phyloP scores from a whole-genome alignment of 2,888 invertebrate species.

The Perizoma affinitatum region DNA sequence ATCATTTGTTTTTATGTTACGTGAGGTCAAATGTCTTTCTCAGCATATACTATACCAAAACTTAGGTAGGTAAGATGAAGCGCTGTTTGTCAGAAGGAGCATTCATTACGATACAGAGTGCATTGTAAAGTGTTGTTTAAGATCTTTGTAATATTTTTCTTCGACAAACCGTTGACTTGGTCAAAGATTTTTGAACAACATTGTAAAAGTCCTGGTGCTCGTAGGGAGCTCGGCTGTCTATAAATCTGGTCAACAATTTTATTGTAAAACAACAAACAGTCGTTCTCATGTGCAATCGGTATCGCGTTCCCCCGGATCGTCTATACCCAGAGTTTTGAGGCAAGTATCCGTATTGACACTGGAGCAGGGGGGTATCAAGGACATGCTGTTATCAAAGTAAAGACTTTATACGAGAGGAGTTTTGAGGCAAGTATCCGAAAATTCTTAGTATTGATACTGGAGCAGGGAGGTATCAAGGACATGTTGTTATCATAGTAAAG shows the following conservation, averaged over 20 bases:
- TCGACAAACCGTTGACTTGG: not conserved
- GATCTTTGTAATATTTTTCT: not conserved
- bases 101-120: no score
- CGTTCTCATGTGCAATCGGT: conserved; percentile 34
- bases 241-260: conserved; percentile 30
- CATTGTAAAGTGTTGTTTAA: no score
- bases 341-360: conserved; percentile 27
- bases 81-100: no score
- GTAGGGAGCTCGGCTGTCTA: conserved; percentile 1
- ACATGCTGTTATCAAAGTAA: not conserved
- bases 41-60: no score
- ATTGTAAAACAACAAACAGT: conserved; percentile 35
- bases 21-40: no score
- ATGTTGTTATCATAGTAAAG: no score
- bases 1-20: no score
- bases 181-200: conserved; percentile 6
- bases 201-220: no score
- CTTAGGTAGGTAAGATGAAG: no score
- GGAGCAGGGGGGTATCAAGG: conserved; percentile 26
- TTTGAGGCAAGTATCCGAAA: not conserved
- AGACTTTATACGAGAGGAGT: no score
- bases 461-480: no score
- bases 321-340: conserved; percentile 25
- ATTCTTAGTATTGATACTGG: no score
- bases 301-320: conserved; percentile 34